Percentiles rank a stretch among this genome's conserved stretches.
These are phyloP conservation scores for Stenopsyche tienmushanensis DNA, from an alignment of 1,140 invertebrate species.

Conservation along the genomic window DNA sequence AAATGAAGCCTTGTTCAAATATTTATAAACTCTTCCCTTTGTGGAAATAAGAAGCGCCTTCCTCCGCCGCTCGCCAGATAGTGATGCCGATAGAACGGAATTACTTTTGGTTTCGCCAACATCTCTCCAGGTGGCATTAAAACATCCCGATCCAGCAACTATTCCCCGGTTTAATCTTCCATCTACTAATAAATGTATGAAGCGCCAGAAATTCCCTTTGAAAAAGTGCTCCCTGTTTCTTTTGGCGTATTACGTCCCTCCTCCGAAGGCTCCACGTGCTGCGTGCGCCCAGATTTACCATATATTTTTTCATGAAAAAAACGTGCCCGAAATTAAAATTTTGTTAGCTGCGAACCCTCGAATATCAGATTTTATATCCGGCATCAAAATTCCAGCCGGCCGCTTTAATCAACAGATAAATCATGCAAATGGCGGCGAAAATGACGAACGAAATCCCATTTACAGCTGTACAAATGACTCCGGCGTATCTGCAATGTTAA, in stretches of 20 bases:
- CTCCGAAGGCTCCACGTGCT: background rate
- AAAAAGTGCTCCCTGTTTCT: constrained; percentile 29
- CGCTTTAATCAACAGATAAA: no score
- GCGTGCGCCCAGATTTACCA: background rate
- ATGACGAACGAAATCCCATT: no score
- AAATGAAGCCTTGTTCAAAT: constrained; percentile 34
- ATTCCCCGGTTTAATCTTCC: constrained; percentile 42
- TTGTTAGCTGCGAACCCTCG: no score
- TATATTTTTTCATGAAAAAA: background rate
- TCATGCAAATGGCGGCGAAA: no score
- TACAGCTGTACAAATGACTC: no score
- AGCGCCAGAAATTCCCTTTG: constrained; percentile 33
- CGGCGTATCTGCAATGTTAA: no score
- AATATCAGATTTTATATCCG: no score
- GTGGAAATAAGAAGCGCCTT: constrained; percentile 25
- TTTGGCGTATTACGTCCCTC: background rate
- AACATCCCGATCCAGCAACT: constrained; percentile 34
- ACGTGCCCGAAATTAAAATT: background rate
- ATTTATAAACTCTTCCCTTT: constrained; percentile 34
- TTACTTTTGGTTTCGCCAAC: constrained; percentile 40
- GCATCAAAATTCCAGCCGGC: no score
- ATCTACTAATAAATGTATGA: constrained; percentile 42
- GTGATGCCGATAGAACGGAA: constrained; percentile 41
- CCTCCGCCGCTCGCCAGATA: constrained; percentile 8
- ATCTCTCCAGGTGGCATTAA: constrained; percentile 35